Evolutionary conservation across 2,888 invertebrate genomes (phyloP).

Genomic region (Odontocolon sp.): DNA sequence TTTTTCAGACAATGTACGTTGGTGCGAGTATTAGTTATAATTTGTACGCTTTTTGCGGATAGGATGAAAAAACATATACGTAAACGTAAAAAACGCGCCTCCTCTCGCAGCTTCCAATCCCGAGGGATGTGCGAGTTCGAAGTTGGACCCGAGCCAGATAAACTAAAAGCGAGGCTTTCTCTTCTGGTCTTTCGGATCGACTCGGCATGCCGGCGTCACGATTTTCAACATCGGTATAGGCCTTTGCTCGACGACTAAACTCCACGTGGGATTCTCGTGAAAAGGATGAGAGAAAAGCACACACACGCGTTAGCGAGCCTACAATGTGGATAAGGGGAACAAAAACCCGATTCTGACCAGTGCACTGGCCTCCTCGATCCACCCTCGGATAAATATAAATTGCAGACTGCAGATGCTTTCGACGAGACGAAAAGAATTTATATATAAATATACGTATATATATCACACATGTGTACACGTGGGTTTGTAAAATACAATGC

Average conservation of each 20-base stretch:
- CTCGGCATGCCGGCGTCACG: slow-evolving; percentile 26
- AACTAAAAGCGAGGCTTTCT: slow-evolving; percentile 53
- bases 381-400: slow-evolving; percentile 48
- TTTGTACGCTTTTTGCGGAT: neutral
- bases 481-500: neutral
- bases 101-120: slow-evolving; percentile 47
- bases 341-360: slow-evolving; percentile 23
- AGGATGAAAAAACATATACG: too few species aligned
- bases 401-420: slow-evolving; percentile 35
- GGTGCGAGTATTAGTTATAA: neutral
- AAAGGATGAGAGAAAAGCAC: slow-evolving; percentile 29
- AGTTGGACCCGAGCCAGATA: slow-evolving; percentile 52
- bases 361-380: slow-evolving; percentile 37
- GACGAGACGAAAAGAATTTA: slow-evolving; percentile 18
- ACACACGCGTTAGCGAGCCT: neutral
- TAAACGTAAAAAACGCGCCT: slow-evolving; percentile 31
- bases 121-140: slow-evolving; percentile 36
- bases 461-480: neutral
- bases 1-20: slow-evolving; percentile 2
- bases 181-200: slow-evolving; percentile 33
- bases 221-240: slow-evolving; percentile 17
- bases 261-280: slow-evolving; percentile 45
- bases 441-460: neutral
- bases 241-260: slow-evolving; percentile 34
- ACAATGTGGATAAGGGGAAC: neutral